These are phyloP conservation scores for Dolichoris vasculosae DNA, from an alignment of 1,140 invertebrate species.

Conservation along the genomic window DNA sequence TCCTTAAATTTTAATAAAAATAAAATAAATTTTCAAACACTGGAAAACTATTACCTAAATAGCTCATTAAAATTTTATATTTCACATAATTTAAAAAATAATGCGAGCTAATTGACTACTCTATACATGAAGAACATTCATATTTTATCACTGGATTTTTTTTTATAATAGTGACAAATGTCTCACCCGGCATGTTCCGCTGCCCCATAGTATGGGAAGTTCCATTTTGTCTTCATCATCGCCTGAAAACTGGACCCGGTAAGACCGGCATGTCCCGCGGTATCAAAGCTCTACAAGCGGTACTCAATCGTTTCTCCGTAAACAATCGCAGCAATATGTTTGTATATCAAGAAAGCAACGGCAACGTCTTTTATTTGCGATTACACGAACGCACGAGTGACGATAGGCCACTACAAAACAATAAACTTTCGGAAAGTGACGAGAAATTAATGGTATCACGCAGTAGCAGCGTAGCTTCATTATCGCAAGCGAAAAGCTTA, in stretches of 20 bases:
- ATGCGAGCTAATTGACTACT: neutral
- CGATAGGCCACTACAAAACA: slow-evolving; percentile 67
- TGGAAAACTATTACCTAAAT: no score
- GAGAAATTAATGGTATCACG: slow-evolving; percentile 72
- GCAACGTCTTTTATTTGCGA: slow-evolving; percentile 83
- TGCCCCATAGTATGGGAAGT: slow-evolving; percentile 85
- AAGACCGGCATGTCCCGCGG: slow-evolving; percentile 78
- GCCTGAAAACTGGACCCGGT: slow-evolving; percentile 81
- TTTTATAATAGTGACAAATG: slow-evolving; percentile 48
- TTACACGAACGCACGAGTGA: slow-evolving; percentile 71
- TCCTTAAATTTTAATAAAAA: no score
- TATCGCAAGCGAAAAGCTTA: slow-evolving; percentile 65
- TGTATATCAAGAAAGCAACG: slow-evolving; percentile 82
- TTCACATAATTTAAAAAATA: neutral
- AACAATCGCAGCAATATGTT: slow-evolving; percentile 88
- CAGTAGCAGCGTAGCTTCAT: slow-evolving; percentile 70
- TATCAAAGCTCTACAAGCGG: slow-evolving; percentile 79
- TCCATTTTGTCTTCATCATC: slow-evolving; percentile 82
- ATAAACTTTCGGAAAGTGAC: slow-evolving; percentile 71
- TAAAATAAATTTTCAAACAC: no score
- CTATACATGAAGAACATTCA: neutral
- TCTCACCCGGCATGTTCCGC: slow-evolving; percentile 80
- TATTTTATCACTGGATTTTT: neutral
- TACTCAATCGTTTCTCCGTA: slow-evolving; percentile 84
- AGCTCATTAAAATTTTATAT: neutral